Base-by-base conservation (phyloP, 2,113 vertebrate genomes). In the Macquaria ambigua region DNA sequence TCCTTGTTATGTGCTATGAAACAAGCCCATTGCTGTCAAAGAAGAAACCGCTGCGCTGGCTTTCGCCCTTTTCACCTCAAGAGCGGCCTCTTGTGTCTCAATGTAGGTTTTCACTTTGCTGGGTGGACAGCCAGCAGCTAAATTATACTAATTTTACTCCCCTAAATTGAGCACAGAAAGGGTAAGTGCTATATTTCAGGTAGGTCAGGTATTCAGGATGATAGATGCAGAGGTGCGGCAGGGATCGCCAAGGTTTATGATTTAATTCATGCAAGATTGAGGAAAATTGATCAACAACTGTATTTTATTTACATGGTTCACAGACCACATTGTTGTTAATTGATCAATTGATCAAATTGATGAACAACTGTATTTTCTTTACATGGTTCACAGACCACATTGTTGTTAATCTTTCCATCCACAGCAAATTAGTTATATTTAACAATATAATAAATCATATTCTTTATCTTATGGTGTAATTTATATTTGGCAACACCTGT, bases 61-160 rank as follows among this genome's bases (percentile, higher is more conserved):
- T 73, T 58, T 89, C 64, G 74, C 76, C 88, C 81, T 85, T 83
- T 86, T 91, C 80, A 85, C 86, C 90, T 89, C 92, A 86, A 89
- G 81, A 92, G 93, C 91, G 95, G 83, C 95, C 93, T 85, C 95
- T 92, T 77, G 90, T 79, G 94, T 89, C 78, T 59, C 75, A 56
- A 10, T 18, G 25, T 8, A 43, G 70, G 21, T 7, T 66, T 61
- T 69, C 75, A 67, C 34, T n/a, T 28, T 2, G 3, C 15, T 10
- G 14, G 9, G 4, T 31, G 43, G 4, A 31, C 28, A 31, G 15
- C 41, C 50, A 15, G 37, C 2, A n/a, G 18, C 14, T 23, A 0
- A 21, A 69, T 37, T 3, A 56, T n/a, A 8, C 18, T 23, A 6
- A 9, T n/a, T 31, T 31, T 18, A 14, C 15, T 18, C 6, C 4